Base-by-base conservation (phyloP, 2,113 vertebrate genomes). In the Meles meles region DNA sequence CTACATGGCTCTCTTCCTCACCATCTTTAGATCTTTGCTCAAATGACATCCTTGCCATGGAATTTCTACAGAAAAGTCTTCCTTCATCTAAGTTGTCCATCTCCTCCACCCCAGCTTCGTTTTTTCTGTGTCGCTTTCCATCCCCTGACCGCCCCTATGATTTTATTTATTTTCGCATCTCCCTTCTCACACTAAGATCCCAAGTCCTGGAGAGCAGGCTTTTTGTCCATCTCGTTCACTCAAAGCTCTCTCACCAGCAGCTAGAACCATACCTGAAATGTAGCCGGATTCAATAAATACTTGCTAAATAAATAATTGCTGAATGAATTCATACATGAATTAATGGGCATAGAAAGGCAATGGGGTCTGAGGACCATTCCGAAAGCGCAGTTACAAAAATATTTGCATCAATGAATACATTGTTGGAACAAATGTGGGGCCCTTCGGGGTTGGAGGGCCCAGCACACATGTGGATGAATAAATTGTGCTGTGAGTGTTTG, bases 371-470 rank as follows among this genome's bases (percentile, higher is more conserved):
- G 63, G 61, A 96, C 69, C 92, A 85, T 89, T 97, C 39, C 57
- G 72, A 72, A 88, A 87, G 84, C 82, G 47, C 94, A 93, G 76
- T 92, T 97, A 72, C 63, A 90, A 91, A 97, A 96, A 97, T 92
- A 96, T 79, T 81, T 85, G 69, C 5, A 93, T 96, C 96, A 98
- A 96, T 96, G 87, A 81, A 52, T 67, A 82, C 88, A 97, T 94
- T 98, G 95, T 95, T 95, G 71, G 31, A 90, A 80, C 67, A 72
- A 84, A 76, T 39, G 61, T 9, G 39, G n/a, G 49, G 37, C 74
- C 89, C 84, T 87, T 79, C 44, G 27, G 85, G 83, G 87, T 72
- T 71, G n/a, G 8, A 82, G 65, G 49, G 61, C 39, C 57, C 27
- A 81, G 77, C 47, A 37, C 74, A 90, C 63, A 88, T 94, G 80